Conservation (phyloP, 2,113 vertebrate genomes). For the Rhineura floridana region DNA sequence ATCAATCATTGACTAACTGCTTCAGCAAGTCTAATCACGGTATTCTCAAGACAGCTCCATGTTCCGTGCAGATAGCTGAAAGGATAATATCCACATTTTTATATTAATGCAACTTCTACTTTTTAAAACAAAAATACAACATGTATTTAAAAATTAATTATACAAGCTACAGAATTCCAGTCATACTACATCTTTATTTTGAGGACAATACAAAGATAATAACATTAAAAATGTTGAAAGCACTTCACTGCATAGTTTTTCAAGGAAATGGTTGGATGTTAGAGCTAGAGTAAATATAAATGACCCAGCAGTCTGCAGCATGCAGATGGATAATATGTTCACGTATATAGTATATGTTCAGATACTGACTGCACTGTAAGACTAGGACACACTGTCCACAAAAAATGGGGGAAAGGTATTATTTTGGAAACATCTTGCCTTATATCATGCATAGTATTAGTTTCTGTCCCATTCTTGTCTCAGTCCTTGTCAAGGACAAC, state of each 20-base stretch:
- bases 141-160: conserved; percentile 51
- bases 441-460: background rate
- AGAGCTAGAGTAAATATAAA: conserved; percentile 17
- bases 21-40: conserved; percentile 75
- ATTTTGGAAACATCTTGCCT: background rate
- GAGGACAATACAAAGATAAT: conserved; percentile 26
- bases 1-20: conserved; percentile 86
- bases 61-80: conserved; percentile 72
- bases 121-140: conserved; percentile 69
- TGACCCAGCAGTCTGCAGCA: background rate
- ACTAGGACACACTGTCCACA: background rate
- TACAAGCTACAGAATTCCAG: conserved; percentile 44
- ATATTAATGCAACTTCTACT: conserved; percentile 68
- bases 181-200: conserved; percentile 45
- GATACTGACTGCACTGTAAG: background rate
- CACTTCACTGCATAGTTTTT: conserved; percentile 32
- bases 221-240: conserved; percentile 1
- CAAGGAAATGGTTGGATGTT: conserved; percentile 34
- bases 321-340: background rate
- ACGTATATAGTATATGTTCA: background rate
- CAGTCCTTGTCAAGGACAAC: background rate
- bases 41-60: conserved; percentile 66
- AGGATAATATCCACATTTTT: conserved; percentile 70
- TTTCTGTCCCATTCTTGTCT: background rate
- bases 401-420: background rate